Conservation (phyloP, 2,113 vertebrate genomes). For the Marmota flaviventris region DNA sequence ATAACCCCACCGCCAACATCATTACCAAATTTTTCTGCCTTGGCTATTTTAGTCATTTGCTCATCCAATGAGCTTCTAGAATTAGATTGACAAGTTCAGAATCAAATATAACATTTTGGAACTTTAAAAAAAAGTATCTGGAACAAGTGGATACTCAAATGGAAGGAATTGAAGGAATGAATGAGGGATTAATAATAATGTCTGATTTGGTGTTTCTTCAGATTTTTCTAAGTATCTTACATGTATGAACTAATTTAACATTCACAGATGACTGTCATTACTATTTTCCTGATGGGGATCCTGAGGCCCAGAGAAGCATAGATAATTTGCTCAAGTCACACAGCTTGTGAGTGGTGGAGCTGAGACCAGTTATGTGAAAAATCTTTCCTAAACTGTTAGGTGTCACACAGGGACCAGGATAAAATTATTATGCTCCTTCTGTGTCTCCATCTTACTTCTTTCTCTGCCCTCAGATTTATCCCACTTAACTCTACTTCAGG, state of each 20-base stretch:
- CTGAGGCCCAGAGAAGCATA: background rate
- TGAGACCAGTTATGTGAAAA: conserved; percentile 7
- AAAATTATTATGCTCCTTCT: conserved; percentile 24
- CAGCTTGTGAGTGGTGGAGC: background rate
- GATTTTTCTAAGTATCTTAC: conserved; percentile 21
- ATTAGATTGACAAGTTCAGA: conserved; percentile 40
- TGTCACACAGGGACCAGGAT: background rate
- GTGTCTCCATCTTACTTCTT: background rate
- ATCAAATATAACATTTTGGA: conserved; percentile 9
- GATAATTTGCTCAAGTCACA: background rate
- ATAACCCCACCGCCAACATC: background rate
- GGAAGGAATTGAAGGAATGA: background rate
- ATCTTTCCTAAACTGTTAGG: conserved; percentile 14
- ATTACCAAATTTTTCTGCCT: conserved; percentile 1
- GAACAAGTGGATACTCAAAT: background rate
- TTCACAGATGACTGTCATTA: background rate
- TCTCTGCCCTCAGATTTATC: background rate
- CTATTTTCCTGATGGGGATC: conserved; percentile 9
- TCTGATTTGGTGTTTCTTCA: conserved; percentile 8
- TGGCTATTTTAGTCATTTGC: conserved; percentile 17
- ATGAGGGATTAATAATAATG: background rate
- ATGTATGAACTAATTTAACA: conserved; percentile 8
- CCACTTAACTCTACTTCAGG: background rate
- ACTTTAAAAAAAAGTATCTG: conserved; percentile 25
- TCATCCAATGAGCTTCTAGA: background rate